Conservation (phyloP, 1,140 invertebrate species). For the Akabosia matsudoensis region DNA sequence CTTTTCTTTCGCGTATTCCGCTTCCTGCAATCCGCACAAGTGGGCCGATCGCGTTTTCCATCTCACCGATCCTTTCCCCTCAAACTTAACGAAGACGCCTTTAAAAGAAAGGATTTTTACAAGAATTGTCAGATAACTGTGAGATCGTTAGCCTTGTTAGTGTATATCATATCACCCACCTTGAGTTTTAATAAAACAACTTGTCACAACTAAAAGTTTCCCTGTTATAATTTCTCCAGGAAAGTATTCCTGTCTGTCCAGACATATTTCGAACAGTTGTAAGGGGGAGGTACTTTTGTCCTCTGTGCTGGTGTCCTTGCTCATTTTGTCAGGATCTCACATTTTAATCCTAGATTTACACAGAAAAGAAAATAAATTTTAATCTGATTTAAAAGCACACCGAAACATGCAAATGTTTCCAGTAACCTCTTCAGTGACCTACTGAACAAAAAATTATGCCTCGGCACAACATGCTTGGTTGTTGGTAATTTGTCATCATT, state of each 20-base stretch:
- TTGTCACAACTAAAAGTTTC: not conserved
- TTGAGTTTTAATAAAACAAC: not conserved
- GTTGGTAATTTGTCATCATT: no score
- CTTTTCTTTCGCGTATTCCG: not conserved
- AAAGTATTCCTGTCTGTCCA: slow-evolving; percentile 2
- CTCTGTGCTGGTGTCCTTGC: not conserved
- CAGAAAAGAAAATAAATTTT: not conserved
- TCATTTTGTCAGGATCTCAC: not conserved
- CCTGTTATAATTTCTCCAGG: slow-evolving; percentile 7
- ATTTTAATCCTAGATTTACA: not conserved
- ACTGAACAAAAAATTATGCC: not conserved
- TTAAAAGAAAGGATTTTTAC: not conserved
- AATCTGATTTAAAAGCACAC: not conserved
- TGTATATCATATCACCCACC: not conserved
- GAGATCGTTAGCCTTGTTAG: not conserved
- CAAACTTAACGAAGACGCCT: slow-evolving; percentile 5
- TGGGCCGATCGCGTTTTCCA: not conserved
- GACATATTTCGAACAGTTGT: slow-evolving; percentile 9
- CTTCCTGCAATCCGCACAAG: slow-evolving; percentile 4
- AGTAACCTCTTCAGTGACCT: not conserved
- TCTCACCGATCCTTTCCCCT: not conserved
- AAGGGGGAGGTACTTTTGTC: no score
- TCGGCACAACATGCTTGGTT: no score
- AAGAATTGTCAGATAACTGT: not conserved
- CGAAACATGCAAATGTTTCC: not conserved